Evolutionary conservation across 2,888 invertebrate genomes (phyloP), one percentile per base, ranked within the genome.

Genomic region (Andrena bicolor): DNA sequence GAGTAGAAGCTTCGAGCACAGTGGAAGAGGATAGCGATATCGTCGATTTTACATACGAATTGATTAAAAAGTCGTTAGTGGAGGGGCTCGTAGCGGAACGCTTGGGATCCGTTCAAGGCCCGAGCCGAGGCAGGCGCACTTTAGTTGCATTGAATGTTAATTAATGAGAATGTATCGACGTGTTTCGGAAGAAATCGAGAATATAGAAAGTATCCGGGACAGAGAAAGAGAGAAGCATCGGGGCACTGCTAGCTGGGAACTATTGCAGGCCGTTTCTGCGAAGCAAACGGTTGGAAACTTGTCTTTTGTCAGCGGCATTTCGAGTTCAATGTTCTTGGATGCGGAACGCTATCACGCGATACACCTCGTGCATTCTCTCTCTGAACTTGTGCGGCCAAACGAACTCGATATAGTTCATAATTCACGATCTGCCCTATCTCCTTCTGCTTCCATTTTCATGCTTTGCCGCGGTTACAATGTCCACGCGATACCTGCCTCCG

Each of bases 251-350:
- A 63, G 53, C 63, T 30, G 53, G 41, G 69, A 51, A 68, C 26
- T 69, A n/a, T n/a, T 20, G 58, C 65, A 30, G 6, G 58, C 13
- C 56, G 68, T 66, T 32, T 23, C 56, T 23, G 72, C 20, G 72
- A 71, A 30, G 76, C 75, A 58, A 48, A 70, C 63, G 60, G 56
- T 63, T 76, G 82, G 75, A 73, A 73, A 68, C 73, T 76, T 73
- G 82, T 80, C 77, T 87, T 87, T 84, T 83, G 89, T 90, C 90
- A 88, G 91, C 91, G 89, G 83, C 87, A 90, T 88, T 92, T 90
- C 84, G 92, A 91, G 93, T 93, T 93, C 93, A 93, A 93, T 90
- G 93, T 92, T 93, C 93, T 91, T 88, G 85, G 90, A 92, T 90
- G 90, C 90, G 89, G 88, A 88, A 84, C 87, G 87, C 86, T 88